These are phyloP conservation scores for Cheilosia grossa DNA, from an alignment of 2,888 invertebrate genomes.

Conservation along the genomic window DNA sequence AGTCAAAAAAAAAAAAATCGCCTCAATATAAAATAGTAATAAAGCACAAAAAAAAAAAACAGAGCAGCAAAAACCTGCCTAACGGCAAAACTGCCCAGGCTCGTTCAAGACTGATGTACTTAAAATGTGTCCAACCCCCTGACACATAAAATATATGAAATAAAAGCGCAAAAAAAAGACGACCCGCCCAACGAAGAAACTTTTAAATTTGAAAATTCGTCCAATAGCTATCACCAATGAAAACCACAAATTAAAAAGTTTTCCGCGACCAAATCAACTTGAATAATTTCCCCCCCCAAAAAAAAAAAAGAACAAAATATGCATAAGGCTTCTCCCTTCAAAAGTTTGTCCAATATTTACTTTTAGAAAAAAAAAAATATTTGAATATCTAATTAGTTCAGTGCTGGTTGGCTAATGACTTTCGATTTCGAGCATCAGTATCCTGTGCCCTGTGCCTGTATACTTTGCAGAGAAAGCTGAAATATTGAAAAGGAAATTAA, in stretches of 20 bases:
- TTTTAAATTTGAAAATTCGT: background rate
- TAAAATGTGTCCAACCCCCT: too few relatives aligned
- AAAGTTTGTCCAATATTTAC: conserved; percentile 45
- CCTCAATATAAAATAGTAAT: too few relatives aligned
- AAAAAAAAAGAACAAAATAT: background rate
- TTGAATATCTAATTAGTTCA: conserved; percentile 70
- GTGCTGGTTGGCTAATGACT: conserved; percentile 69
- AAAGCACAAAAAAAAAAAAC: too few relatives aligned
- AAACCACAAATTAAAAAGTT: background rate
- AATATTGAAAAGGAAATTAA: conserved; percentile 72
- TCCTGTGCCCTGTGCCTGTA: background rate
- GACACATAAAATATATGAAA: background rate
- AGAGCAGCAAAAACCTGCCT: too few relatives aligned
- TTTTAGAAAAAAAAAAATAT: conserved; percentile 25
- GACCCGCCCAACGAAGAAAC: background rate
- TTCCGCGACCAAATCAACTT: conserved; percentile 22
- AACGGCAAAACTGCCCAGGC: too few relatives aligned
- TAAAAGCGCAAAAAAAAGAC: background rate
- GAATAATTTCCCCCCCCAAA: background rate
- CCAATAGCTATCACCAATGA: background rate
- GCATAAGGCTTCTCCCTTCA: background rate
- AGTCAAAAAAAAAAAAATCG: too few relatives aligned
- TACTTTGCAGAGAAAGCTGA: background rate
- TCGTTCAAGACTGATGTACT: too few relatives aligned
- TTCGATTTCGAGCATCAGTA: conserved; percentile 60